These are phyloP conservation scores for Malacoctenus gilli DNA, from an alignment of 2,797 vertebrate genomes.

Conservation along the genomic window DNA sequence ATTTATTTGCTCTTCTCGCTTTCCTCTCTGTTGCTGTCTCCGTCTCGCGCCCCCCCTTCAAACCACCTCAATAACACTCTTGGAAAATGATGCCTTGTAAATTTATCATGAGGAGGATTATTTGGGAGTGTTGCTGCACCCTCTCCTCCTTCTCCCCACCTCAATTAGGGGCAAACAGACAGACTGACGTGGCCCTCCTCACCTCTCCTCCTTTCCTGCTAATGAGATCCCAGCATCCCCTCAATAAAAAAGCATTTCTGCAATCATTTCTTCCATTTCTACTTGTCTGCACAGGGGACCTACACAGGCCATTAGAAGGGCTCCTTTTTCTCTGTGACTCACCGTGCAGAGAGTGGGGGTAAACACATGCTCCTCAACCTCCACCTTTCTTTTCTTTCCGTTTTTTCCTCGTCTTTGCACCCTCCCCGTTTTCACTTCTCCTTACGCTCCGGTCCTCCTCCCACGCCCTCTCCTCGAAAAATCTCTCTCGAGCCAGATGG, in stretches of 20 bases:
- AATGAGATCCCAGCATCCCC: constrained; percentile 69
- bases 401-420: too few species aligned
- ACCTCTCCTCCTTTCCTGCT: constrained; percentile 46
- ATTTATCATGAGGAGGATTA: constrained; percentile 63
- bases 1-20: constrained; percentile 25
- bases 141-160: constrained; percentile 47
- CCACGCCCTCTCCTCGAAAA: constrained; percentile 57
- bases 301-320: constrained; percentile 53
- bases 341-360: constrained; percentile 18
- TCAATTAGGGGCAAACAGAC: constrained; percentile 64
- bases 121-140: constrained; percentile 45
- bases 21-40: constrained; percentile 32
- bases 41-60: constrained; percentile 27
- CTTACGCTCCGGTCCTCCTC: constrained; percentile 37
- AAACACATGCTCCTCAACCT: constrained; percentile 31
- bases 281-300: constrained; percentile 40
- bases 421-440: constrained; percentile 30
- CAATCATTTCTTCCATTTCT: constrained; percentile 61
- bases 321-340: constrained; percentile 57
- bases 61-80: constrained; percentile 37
- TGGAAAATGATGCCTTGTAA: constrained; percentile 61
- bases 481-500: constrained; percentile 55
- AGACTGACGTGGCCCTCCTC: constrained; percentile 50
- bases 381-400: constrained; percentile 24
- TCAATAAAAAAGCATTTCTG: constrained; percentile 48